Base-by-base conservation (phyloP, 1,140 invertebrate species). In the Drosophila kurseongensis region DNA sequence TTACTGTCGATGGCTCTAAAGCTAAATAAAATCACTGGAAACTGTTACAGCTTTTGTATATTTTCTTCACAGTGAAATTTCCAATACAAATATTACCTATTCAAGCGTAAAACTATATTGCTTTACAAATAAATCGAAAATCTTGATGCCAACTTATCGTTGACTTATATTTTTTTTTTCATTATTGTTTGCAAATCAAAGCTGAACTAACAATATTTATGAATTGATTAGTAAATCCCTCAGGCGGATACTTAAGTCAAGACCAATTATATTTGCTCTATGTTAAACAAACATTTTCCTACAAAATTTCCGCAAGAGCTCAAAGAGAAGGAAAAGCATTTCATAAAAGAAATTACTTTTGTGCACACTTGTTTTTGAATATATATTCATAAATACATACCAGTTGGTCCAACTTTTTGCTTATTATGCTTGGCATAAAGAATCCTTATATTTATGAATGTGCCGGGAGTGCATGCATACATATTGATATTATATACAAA, bases 331-430 rank as follows among this genome's bases (percentile, higher is more conserved):
- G 12, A 13, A 36, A 36, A 18, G 32, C 32, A 18, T 36, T 54
- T 54, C 10, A 36, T 52, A 18, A 52, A 55, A 55, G 27, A 42
- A 32, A 32, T 36, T 52, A 18, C 55, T 18, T 57, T 16, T 14
- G 10, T 13, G 40, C 27, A 57, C 14, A 44, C 23, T 44, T 44
- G 14, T 57, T 44, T 29, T 44, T 52, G 9, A 40, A 29, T 14
- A 41, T 55, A 27, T 41, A 27, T 41, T 41, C 27, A 44, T 58
- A 45, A 18, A 29, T 58, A 44, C 40, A 50, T 29, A 12, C 12
- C 27, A 44, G 41, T 29, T 16, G n/a, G n/a, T 32, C 47, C 42
- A 75, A 75, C 63, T 63, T 78, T 75, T 42, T 58, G 63, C 55
- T 52, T 67, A 56, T n/a, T 59, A 36, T 50, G 29, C 42, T n/a